Conservation (phyloP, 2,797 vertebrate species). For the Channallabes apus region DNA sequence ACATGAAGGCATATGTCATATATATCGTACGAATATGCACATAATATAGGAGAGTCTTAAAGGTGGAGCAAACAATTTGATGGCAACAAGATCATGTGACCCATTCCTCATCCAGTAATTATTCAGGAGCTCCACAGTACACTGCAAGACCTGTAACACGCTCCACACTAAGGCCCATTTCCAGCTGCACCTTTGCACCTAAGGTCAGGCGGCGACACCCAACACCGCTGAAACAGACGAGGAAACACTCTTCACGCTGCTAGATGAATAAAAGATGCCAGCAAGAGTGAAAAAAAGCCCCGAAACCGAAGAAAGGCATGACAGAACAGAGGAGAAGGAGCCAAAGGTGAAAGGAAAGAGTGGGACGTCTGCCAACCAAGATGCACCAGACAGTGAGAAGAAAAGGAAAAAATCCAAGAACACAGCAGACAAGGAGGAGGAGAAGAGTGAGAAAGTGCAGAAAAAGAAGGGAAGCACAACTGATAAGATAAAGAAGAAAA, state of each 20-base stretch:
- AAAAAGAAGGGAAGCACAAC: slow-evolving; percentile 32
- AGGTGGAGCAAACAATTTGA: slow-evolving; percentile 31
- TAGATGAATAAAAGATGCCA: slow-evolving; percentile 89
- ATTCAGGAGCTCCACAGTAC: slow-evolving; percentile 79
- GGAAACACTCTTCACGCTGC: slow-evolving; percentile 67
- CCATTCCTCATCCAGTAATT: slow-evolving; percentile 72
- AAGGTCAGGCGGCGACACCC: slow-evolving; percentile 77
- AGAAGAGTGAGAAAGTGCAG: slow-evolving; percentile 36
- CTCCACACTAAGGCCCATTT: slow-evolving; percentile 51
- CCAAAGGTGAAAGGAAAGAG: slow-evolving; percentile 66
- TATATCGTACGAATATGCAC: background rate
- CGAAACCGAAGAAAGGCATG: slow-evolving; percentile 75
- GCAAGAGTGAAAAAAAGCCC: slow-evolving; percentile 80
- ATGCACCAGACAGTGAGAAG: slow-evolving; percentile 58
- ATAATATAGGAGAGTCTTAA: slow-evolving; percentile 4
- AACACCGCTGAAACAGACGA: slow-evolving; percentile 64
- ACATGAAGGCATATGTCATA: background rate
- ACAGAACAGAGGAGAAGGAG: slow-evolving; percentile 69
- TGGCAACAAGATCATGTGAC: slow-evolving; percentile 70
- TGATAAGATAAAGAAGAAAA: slow-evolving; percentile 45
- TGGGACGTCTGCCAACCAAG: slow-evolving; percentile 52
- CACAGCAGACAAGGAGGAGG: background rate
- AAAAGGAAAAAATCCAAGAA: slow-evolving; percentile 44
- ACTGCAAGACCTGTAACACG: slow-evolving; percentile 35
- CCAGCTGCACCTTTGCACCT: slow-evolving; percentile 50